Evolutionary conservation across 2,888 invertebrate genomes (phyloP).

Genomic region (Hedya salicella): DNA sequence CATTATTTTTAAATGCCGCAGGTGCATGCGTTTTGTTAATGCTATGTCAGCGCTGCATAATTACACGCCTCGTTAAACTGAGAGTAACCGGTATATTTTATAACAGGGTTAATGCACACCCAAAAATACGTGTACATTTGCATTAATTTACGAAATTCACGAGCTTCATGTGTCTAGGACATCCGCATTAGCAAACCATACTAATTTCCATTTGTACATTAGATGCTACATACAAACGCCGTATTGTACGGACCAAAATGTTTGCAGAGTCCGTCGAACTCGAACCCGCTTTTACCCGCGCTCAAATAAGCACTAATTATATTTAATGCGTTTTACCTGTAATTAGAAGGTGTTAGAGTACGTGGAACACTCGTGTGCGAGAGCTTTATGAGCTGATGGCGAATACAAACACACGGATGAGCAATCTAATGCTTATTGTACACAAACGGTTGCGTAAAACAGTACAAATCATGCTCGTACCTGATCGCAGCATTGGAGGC

Average conservation of each 20-base stretch:
- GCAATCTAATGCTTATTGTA: conserved; percentile 69
- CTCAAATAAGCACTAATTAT: conserved; percentile 79
- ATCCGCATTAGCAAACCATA: conserved; percentile 28
- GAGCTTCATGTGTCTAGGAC: conserved; percentile 19
- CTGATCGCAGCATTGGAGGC: not conserved
- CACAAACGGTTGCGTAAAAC: conserved; percentile 56
- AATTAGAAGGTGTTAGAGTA: conserved; percentile 82
- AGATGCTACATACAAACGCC: conserved; percentile 24
- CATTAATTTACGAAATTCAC: conserved; percentile 13
- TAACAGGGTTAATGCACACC: conserved; percentile 1
- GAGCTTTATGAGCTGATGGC: conserved; percentile 68
- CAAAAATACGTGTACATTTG: conserved; percentile 16
- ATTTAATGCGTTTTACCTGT: conserved; percentile 81
- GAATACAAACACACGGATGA: conserved; percentile 69
- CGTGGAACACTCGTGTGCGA: conserved; percentile 73
- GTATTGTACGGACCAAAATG: conserved; percentile 35
- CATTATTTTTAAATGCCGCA: not conserved
- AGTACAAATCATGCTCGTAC: conserved; percentile 33
- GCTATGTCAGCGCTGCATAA: conserved; percentile 10
- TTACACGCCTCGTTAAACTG: conserved; percentile 4
- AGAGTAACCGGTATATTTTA: conserved; percentile 8
- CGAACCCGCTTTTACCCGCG: conserved; percentile 76
- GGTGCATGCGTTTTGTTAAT: conserved; percentile 19
- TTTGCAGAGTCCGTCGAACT: conserved; percentile 68
- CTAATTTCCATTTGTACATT: conserved; percentile 9